Evolutionary conservation across 2,113 vertebrate genomes (phyloP).

Genomic region (Heterotilapia buettikoferi): DNA sequence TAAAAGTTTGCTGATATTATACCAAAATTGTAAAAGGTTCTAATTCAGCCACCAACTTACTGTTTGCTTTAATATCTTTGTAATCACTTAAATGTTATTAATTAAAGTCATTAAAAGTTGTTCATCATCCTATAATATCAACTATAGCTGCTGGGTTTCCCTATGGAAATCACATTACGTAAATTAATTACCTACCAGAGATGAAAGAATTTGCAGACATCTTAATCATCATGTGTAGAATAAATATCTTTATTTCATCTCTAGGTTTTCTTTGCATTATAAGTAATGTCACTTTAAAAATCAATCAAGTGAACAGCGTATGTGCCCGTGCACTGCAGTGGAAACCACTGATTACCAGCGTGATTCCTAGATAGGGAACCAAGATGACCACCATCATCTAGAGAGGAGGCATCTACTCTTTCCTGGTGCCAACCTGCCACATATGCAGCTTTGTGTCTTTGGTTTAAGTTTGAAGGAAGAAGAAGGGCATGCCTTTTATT

Average conservation of each 20-base stretch:
- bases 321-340: background rate
- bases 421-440: background rate
- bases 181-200: background rate
- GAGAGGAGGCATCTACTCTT: background rate
- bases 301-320: background rate
- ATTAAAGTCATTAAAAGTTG: fast-evolving
- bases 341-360: background rate
- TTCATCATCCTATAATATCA: background rate
- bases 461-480: background rate
- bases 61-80: background rate
- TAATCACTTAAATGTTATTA: background rate
- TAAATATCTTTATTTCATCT: background rate
- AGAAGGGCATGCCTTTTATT: background rate
- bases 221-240: background rate
- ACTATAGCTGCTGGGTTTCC: background rate
- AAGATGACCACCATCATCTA: background rate
- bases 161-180: background rate
- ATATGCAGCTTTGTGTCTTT: background rate
- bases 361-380: background rate
- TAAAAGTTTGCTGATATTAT: background rate
- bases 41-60: background rate
- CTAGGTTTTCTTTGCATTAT: background rate
- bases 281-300: background rate
- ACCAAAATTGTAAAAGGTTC: background rate
- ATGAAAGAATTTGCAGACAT: background rate